phyloP scores from a whole-genome alignment of 1,140 invertebrate genomes.

The Cecropterus lyciades region DNA sequence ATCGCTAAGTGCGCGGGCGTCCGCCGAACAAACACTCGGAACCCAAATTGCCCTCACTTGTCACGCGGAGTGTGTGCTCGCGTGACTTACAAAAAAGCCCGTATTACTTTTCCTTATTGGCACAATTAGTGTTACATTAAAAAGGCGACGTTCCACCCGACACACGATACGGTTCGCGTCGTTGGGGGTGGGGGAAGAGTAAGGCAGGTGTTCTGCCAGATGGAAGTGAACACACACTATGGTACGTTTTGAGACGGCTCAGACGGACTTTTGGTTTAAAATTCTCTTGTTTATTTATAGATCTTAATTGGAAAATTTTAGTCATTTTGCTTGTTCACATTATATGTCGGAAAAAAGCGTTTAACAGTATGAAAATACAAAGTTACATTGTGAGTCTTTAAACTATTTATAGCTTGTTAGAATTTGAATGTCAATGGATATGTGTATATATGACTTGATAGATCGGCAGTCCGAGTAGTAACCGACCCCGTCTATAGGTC shows the following conservation, averaged over 20 bases:
- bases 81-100: slow-evolving; percentile 35
- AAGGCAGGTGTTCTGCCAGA: slow-evolving; percentile 9
- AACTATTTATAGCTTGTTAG: not conserved
- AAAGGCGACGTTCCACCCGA: slow-evolving; percentile 9
- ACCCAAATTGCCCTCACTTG: slow-evolving; percentile 66
- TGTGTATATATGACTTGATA: not conserved
- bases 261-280: slow-evolving; percentile 4
- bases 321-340: not conserved
- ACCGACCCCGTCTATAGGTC: not conserved
- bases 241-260: not conserved
- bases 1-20: slow-evolving; percentile 36
- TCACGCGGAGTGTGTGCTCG: slow-evolving; percentile 48
- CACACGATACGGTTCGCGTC: slow-evolving; percentile 18
- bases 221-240: slow-evolving; percentile 6
- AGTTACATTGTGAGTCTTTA: not conserved
- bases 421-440: not conserved
- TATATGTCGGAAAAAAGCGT: too few relatives aligned
- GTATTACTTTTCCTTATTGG: slow-evolving; percentile 32
- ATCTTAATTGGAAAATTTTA: not conserved
- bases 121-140: slow-evolving; percentile 37
- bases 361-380: not conserved
- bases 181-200: not conserved
- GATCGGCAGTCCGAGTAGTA: not conserved
- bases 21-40: slow-evolving; percentile 59
- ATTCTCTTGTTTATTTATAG: not conserved